phyloP scores from a whole-genome alignment of 1,140 invertebrate species.

The Drosophila setifemur region DNA sequence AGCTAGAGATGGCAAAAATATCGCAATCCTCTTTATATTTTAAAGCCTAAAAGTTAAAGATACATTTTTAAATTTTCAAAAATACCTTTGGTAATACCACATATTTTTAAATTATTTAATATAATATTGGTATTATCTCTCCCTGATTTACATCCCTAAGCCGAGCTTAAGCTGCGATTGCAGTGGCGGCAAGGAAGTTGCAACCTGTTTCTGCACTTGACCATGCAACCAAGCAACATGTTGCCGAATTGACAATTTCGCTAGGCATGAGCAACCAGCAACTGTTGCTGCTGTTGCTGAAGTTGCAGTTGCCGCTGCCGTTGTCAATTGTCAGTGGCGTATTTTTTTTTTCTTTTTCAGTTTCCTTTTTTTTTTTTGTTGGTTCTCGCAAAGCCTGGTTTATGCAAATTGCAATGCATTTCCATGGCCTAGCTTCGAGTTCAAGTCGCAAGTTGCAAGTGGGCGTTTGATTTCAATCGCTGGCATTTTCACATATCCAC shows the following conservation, averaged over 20 bases:
- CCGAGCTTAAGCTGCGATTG: slow-evolving; percentile 12
- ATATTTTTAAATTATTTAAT: background rate
- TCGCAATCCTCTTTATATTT: background rate
- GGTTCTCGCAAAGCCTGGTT: slow-evolving; percentile 49
- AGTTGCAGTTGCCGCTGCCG: slow-evolving; percentile 26
- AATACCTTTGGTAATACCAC: no score
- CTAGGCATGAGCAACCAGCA: slow-evolving; percentile 51
- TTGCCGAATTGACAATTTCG: slow-evolving; percentile 80
- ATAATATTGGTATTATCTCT: no score
- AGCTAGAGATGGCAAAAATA: background rate
- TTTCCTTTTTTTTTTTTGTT: background rate
- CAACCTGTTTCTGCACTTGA: slow-evolving; percentile 79
- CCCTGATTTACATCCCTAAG: slow-evolving; percentile 13
- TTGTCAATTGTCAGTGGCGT: slow-evolving; percentile 73
- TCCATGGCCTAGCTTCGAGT: slow-evolving; percentile 46
- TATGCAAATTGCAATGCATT: slow-evolving; percentile 78
- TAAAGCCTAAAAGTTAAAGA: no score
- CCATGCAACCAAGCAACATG: slow-evolving; percentile 65
- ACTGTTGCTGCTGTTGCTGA: slow-evolving; percentile 10
- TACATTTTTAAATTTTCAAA: no score
- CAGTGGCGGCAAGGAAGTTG: slow-evolving; percentile 57
- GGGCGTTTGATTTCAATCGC: slow-evolving; percentile 80
- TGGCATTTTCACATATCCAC: slow-evolving; percentile 71
- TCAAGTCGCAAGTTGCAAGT: slow-evolving; percentile 71
- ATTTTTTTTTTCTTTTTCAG: background rate